Evolutionary conservation across 2,113 vertebrate species (phyloP).

Genomic region (western clawed frog (Xenopus tropicalis)): DNA sequence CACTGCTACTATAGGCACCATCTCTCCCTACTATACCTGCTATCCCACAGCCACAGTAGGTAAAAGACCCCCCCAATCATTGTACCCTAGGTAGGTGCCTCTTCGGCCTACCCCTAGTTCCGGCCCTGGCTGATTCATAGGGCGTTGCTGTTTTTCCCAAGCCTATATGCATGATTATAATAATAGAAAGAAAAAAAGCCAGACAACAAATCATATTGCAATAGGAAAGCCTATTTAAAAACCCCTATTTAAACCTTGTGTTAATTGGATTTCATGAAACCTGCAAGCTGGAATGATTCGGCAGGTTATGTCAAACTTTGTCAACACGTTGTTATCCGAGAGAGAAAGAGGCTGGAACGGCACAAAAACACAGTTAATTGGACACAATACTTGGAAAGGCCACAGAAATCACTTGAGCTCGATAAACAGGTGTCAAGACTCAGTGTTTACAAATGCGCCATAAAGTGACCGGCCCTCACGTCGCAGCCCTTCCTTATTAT

Average conservation of each 20-base stretch:
- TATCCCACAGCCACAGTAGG: no score
- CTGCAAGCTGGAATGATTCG: slow-evolving; percentile 9
- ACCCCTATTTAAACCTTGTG: slow-evolving; percentile 30
- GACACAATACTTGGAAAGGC: slow-evolving; percentile 35
- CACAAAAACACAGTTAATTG: slow-evolving; percentile 38
- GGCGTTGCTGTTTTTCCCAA: no score
- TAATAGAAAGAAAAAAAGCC: no score
- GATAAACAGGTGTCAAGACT: slow-evolving; percentile 37
- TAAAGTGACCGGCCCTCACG: neutral
- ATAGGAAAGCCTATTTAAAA: neutral
- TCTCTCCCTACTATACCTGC: no score
- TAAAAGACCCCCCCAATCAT: no score
- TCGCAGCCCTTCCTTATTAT: neutral
- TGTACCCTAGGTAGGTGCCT: no score
- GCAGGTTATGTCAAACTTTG: slow-evolving; percentile 39
- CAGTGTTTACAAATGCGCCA: slow-evolving; percentile 15
- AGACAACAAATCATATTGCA: slow-evolving; percentile 1
- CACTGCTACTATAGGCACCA: no score
- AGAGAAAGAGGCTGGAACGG: slow-evolving; percentile 16
- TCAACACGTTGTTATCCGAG: slow-evolving; percentile 38
- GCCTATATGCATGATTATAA: no score
- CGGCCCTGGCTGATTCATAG: no score
- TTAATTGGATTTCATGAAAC: slow-evolving; percentile 36
- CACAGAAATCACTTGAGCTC: slow-evolving; percentile 39
- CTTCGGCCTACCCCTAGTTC: no score